phyloP scores from a whole-genome alignment of 2,888 invertebrate species.

The Erpobdella octoculata region DNA sequence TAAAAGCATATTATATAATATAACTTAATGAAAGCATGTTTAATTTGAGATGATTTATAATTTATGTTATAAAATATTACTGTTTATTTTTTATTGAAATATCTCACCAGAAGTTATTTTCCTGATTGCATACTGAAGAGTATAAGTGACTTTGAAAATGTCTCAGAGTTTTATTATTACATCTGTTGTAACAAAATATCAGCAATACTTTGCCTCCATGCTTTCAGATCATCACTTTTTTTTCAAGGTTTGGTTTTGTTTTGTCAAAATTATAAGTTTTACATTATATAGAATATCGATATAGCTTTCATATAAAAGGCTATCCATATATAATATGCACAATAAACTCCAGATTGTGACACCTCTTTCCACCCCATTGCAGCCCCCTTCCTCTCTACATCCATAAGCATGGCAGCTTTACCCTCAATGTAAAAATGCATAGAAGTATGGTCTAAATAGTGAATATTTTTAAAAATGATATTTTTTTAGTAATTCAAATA shows the following conservation, averaged over 20 bases:
- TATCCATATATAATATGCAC: no score
- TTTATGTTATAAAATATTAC: neutral
- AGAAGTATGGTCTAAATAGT: no score
- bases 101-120: neutral
- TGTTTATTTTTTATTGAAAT: neutral
- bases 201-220: constrained; percentile 3
- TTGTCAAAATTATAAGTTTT: neutral
- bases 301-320: no score
- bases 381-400: no score
- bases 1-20: neutral
- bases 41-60: neutral
- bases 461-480: no score
- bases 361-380: no score
- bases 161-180: neutral
- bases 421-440: no score
- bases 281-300: neutral
- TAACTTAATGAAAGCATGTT: neutral
- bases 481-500: no score
- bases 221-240: neutral
- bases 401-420: no score
- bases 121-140: neutral
- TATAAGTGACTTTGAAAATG: neutral
- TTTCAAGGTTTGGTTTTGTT: neutral
- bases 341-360: no score
- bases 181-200: constrained; percentile 1